Evolutionary conservation across 1,140 invertebrate genomes (phyloP), one percentile per base, ranked within the genome.

Genomic region (Drosophila biarmipes): DNA sequence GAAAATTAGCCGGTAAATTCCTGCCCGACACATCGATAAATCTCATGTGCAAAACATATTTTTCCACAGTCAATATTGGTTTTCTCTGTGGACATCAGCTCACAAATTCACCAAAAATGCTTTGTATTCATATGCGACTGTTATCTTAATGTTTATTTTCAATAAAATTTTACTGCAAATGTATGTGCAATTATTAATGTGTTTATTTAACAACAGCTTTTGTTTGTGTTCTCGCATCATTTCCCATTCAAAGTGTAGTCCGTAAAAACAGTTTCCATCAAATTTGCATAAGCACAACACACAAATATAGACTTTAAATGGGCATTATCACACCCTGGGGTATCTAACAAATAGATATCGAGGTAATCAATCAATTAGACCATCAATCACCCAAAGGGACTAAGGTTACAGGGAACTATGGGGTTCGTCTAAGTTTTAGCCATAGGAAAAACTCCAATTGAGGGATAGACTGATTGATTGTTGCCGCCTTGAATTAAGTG

Each of bases 321-420:
- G 49, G 35, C 27, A 53, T 46, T 54, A 69, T 52, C 63, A 64
- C 63, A 67, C 31, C 49, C 55, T n/a, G 14, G 55, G 67, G 51
- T 6, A 37, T 34, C 42, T 7, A 55, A 42, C 51, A 75, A 21
- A 57, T 34, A 46, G 17, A 57, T 34, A 40, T 42, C 51, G 34
- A 55, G 24, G 31, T 46, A 76, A 77, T 77, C 73, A 77, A 77
- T 77, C 73, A 76, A 76, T 76, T 61, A 69, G 63, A 45, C 56
- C 21, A 76, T 76, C 73, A 76, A 76, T 76, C 73, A 76, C 19
- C 53, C 29, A 46, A 45, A 29, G 52, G 35, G 38, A 52, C 38
- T 15, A 53, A 45, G 45, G 38, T 61, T 53, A 11, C 19, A 15
- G n/a, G 24, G 17, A 24, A 29, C 51, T 46, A 54, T 42, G 19